Base-by-base conservation (phyloP, 1,140 invertebrate species). In the Ganaspis sp. region DNA sequence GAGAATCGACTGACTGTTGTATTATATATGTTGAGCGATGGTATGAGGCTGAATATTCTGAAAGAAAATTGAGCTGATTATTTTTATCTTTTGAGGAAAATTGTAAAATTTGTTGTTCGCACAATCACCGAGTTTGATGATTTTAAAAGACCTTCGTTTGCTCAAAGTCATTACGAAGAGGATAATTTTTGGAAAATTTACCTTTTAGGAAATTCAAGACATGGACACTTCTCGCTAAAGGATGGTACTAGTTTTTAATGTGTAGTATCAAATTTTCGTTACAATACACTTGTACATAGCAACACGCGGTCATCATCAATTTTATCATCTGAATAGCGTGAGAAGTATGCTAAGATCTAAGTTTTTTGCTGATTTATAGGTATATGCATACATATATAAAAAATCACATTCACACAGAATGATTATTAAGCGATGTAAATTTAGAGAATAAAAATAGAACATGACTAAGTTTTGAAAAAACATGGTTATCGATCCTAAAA, bases 201-300 rank as follows among this genome's bases (percentile, higher is more conserved):
- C n/a, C n/a, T 15, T 45, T 15, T 17, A 17, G 45, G 45, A n/a
- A 64, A 29, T n/a, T 49, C 19, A 34, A 64, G 15, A 11, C 11
- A n/a, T 26, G 23, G 58, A 64, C 58, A 64, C 23, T 64, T 64
- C 58, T 15, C 58, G 15, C 54, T 29, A 19, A 64, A 19, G 54
- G 54, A 64, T 64, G 58, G 26, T 64, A 64, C 58, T 64, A 29
- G 58, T 64, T 64, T 12, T 29, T 64, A 64, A 74, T 78, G 77
- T 78, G 75, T 58, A 42, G 58, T 75, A 78, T 42, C 69, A 38
- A 76, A 54, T 17, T 37, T 21, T 76, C 37, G 40, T 75, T 26
- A 75, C 37, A 54, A 75, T 45, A 71, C 70, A 78, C 69, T 64
- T 78, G 77, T 78, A 78, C 45, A 78, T 78, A 78, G 71, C 70